These are phyloP conservation scores for Leptinotarsa undecemlineata DNA, from an alignment of 1,140 invertebrate species.

Conservation along the genomic window DNA sequence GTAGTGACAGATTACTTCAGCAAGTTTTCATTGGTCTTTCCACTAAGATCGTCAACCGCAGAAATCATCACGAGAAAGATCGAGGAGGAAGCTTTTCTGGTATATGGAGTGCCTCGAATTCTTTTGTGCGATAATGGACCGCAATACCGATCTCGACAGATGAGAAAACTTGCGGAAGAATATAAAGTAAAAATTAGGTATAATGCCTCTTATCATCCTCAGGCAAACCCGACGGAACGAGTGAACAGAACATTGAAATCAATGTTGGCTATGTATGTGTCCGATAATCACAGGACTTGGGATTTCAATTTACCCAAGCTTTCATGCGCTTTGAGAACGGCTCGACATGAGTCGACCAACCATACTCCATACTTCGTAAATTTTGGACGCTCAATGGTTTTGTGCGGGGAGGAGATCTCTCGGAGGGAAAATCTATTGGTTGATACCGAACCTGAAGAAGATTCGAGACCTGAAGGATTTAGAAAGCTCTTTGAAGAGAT, in stretches of 20 bases:
- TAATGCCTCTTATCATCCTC: conserved; percentile 33
- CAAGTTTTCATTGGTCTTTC: conserved; percentile 14
- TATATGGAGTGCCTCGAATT: conserved; percentile 23
- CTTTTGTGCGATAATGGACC: conserved; percentile 28
- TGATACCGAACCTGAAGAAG: neutral
- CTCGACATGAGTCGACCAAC: conserved; percentile 43
- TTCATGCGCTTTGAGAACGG: conserved; percentile 45
- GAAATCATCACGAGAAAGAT: conserved; percentile 9
- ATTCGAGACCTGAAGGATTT: conserved; percentile 14
- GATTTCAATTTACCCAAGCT: conserved; percentile 42
- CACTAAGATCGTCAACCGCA: conserved; percentile 15
- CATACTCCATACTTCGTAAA: conserved; percentile 45
- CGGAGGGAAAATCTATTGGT: neutral
- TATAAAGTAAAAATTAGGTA: conserved; percentile 25
- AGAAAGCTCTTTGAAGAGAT: conserved; percentile 12
- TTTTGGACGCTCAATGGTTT: conserved; percentile 37
- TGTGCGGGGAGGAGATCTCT: conserved; percentile 9
- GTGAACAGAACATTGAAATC: conserved; percentile 48
- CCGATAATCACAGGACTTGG: conserved; percentile 49
- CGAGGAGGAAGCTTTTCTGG: conserved; percentile 26
- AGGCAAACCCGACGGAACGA: conserved; percentile 44
- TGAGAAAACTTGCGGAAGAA: conserved; percentile 17
- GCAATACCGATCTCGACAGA: conserved; percentile 18
- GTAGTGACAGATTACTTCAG: conserved; percentile 20
- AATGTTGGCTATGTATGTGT: conserved; percentile 44